Conservation (phyloP, 1,140 invertebrate genomes). For the Aphaenogaster floridana region DNA sequence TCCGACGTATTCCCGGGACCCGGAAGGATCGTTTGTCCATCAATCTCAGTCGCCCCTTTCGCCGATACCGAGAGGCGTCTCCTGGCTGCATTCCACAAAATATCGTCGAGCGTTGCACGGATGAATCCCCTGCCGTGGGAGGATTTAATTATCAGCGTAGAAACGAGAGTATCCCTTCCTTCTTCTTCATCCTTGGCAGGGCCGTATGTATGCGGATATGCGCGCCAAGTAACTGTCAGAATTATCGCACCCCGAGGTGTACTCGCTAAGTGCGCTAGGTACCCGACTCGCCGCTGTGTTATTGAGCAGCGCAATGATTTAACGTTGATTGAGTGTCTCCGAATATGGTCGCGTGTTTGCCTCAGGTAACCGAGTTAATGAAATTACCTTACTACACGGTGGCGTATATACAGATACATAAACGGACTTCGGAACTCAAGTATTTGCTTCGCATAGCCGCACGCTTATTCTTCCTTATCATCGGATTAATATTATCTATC, state of each 20-base stretch:
- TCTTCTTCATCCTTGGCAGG: not conserved
- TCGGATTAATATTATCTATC: conserved; percentile 12
- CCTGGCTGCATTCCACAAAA: conserved; percentile 41
- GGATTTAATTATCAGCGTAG: conserved; percentile 54
- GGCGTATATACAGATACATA: not conserved
- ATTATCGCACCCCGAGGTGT: conserved; percentile 69
- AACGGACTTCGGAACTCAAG: conserved; percentile 21
- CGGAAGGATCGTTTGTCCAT: conserved; percentile 61
- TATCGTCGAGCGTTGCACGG: conserved; percentile 34
- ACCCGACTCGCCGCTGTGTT: conserved; percentile 38
- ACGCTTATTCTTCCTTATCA: conserved; percentile 17
- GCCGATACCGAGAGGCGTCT: conserved; percentile 36
- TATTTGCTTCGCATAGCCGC: conserved; percentile 4
- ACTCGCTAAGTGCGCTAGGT: conserved; percentile 30
- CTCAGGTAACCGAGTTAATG: conserved; percentile 54
- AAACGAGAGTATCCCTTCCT: conserved; percentile 25
- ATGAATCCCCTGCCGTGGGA: conserved; percentile 51
- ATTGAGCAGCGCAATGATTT: conserved; percentile 69
- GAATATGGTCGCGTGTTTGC: conserved; percentile 68
- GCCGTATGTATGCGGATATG: conserved; percentile 19
- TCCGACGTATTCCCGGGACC: not conserved
- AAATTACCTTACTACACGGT: conserved; percentile 65
- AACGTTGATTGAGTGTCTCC: conserved; percentile 77
- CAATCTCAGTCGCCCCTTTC: conserved; percentile 40
- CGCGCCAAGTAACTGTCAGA: conserved; percentile 60